Evolutionary conservation across 2,113 vertebrate genomes (phyloP), one percentile per base, ranked within the genome.

Genomic region (Pelobates fuscus): DNA sequence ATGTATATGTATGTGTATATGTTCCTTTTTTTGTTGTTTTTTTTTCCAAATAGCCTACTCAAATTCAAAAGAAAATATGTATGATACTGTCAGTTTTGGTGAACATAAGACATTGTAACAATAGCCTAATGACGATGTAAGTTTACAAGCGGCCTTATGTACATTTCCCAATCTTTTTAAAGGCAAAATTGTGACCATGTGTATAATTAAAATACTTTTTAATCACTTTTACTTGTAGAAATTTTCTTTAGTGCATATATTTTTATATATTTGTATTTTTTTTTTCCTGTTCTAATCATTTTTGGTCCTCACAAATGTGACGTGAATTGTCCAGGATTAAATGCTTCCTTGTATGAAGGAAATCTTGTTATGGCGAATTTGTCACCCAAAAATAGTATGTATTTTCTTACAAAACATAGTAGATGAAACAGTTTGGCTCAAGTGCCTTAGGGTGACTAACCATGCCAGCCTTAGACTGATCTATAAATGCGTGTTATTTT

Each of bases 141-240:
- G 97, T 98, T 97, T 98, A 97, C 95, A 95, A 96, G 96, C 94
- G 95, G 96, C 97, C 96, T 98, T 98, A 98, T 98, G 97, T 98
- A 98, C 96, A 98, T 98, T 98, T 96, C 94, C 95, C 95, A 94
- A 94, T 86, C 90, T 93, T 92, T 93, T 92, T 97, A 94, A 77
- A 96, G 95, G 93, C 95, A 95, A 91, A 98, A 97, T 95, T 96
- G 96, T 97, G 95, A 96, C 94, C 90, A 91, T 89, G 92, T 97
- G 95, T 96, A 97, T 94, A 95, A 98, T 97, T 98, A 98, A 98
- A 92, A 95, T 96, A 94, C 92, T 98, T 98, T 96, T 92, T 98
- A 98, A 97, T 92, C 94, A 37, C 95, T 98, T 96, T 97, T 15
- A 90, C 93, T 86, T 92, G 90, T 90, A 88, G 88, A 92, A 90